phyloP scores from a whole-genome alignment of 2,888 invertebrate species.

The Orthonevra nobilis region DNA sequence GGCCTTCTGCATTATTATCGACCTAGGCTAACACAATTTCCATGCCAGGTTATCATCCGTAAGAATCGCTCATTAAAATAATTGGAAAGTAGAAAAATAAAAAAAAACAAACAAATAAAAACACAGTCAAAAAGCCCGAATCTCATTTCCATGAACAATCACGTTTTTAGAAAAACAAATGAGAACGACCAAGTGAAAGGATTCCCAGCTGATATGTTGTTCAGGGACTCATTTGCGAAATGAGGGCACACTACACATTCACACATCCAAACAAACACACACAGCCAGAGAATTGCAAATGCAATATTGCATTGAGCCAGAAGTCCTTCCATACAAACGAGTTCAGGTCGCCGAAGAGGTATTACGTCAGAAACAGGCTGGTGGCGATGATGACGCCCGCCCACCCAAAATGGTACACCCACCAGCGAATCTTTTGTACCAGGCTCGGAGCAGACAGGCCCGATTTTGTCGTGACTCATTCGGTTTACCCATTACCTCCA shows the following conservation, averaged over 20 bases:
- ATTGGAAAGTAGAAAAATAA: constrained; percentile 4
- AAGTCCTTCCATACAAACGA: neutral
- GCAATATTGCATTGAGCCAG: constrained; percentile 43
- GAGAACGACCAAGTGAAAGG: constrained; percentile 20
- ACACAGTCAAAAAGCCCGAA: neutral
- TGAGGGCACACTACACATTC: constrained; percentile 33
- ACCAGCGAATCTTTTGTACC: constrained; percentile 25
- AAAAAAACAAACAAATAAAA: constrained; percentile 10
- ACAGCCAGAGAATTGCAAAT: constrained; percentile 9
- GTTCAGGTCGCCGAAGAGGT: constrained; percentile 49
- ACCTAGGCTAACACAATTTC: constrained; percentile 13
- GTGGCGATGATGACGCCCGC: constrained; percentile 9
- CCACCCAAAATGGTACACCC: neutral
- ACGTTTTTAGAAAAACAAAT: constrained; percentile 16
- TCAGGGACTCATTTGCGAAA: constrained; percentile 61
- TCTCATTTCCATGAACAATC: constrained; percentile 5
- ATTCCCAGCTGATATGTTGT: constrained; percentile 58
- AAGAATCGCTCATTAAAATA: constrained; percentile 56
- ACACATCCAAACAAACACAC: constrained; percentile 12
- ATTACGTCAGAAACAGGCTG: constrained; percentile 64
- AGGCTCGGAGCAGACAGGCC: constrained; percentile 50
- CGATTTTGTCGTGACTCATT: constrained; percentile 38
- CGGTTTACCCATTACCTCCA: constrained; percentile 25
- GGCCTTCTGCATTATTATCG: constrained; percentile 23
- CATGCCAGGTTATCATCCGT: constrained; percentile 7